Base-by-base conservation (phyloP, 2,888 invertebrate species). In the Dynastes grantii region DNA sequence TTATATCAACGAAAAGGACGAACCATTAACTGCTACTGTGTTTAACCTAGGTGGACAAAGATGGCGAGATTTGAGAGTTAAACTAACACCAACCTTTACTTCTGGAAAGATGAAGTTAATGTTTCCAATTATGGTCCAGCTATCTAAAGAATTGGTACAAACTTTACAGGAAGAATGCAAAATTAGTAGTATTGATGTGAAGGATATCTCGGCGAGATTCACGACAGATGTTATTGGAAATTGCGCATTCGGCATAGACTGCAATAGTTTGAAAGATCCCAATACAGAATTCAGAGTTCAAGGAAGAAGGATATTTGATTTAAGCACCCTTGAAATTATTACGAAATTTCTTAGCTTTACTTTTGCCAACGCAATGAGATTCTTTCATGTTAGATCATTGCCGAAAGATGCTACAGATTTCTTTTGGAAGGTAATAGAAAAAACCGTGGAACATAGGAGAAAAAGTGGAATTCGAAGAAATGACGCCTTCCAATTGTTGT, bases 161-260 rank as follows among this genome's bases (percentile, higher is more conserved):
- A 9, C 76, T 29, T 67, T 83, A 37, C 51, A 76, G 8, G 40
- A 76, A 13, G 16, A 55, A 2, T 51, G 13, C 27, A 45, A 71
- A 16, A 53, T 79, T 1, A 53, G 77, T 37, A 6, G 73, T 8
- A 16, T 81, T 9, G 82, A 83, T 13, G 70, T 81, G 1, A 85
- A 90, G 1, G 90, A 91, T 49, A 87, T 90, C 77, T 89, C 90
- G 79, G 90, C 90, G 5, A 90, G 90, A 80, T 92, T 90, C 82
- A 89, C 91, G 0, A 91, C 91, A 87, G 92, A 92, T 82, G 90
- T 92, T 4, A 91, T 92, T 29, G 91, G 90, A 0, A 90, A 90
- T 49, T 90, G 91, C 76, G 92, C 91, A 13, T 92, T 92, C 83
- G 92, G 92, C 32, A 88, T 92, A 8, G 90, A 92, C 80, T 90